A percentile compares a stretch with the other conserved stretches of the same genome.
These are phyloP conservation scores for Musca domestica DNA, from an alignment of 1,140 invertebrate species.

Conservation along the genomic window DNA sequence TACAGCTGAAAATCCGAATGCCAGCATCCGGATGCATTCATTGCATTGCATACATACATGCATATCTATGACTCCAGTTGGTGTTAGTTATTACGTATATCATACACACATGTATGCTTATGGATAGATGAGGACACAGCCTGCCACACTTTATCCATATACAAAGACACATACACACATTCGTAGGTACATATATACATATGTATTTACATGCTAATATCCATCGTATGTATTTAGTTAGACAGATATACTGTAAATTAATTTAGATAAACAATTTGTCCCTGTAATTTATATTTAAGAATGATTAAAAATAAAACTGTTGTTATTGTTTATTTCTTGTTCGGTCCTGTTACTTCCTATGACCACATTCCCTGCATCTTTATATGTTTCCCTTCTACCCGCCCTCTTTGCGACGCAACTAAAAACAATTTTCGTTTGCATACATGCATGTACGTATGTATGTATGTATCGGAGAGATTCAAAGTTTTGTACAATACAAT, in stretches of 20 bases:
- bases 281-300: slow-evolving; percentile 19
- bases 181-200: neutral
- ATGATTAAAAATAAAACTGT: slow-evolving; percentile 16
- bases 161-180: slow-evolving; percentile 7
- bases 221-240: too few relatives aligned
- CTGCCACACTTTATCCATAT: slow-evolving; percentile 16
- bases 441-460: too few relatives aligned
- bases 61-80: neutral
- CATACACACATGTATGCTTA: too few relatives aligned
- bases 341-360: slow-evolving; percentile 33
- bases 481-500: slow-evolving; percentile 12
- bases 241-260: slow-evolving; percentile 8
- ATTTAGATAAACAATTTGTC: slow-evolving; percentile 20
- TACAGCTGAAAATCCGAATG: too few relatives aligned
- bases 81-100: too few relatives aligned
- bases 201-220: neutral
- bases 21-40: too few relatives aligned
- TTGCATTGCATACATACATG: neutral
- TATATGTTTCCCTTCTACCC: too few relatives aligned
- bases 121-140: neutral
- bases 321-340: slow-evolving; percentile 37
- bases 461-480: too few relatives aligned
- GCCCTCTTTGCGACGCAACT: too few relatives aligned
- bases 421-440: too few relatives aligned
- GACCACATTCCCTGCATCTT: too few relatives aligned